Evolutionary conservation across 2,797 vertebrate genomes (phyloP).

Genomic region (Sebastolobus alascanus): DNA sequence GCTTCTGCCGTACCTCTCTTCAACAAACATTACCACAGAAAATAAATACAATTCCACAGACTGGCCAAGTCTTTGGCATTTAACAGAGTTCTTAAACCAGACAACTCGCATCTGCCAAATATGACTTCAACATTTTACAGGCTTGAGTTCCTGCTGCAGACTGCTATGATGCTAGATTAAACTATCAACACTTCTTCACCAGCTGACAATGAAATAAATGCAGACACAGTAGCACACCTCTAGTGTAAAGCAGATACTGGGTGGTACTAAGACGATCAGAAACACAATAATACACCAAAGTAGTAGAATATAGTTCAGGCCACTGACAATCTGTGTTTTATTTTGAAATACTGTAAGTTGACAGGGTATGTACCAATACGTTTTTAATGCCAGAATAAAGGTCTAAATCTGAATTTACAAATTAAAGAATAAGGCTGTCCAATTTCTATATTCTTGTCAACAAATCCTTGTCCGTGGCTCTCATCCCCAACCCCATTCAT

Average conservation of each 20-base stretch:
- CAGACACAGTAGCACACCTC: neutral
- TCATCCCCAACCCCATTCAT: neutral
- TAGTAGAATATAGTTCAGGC: neutral
- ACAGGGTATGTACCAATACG: neutral
- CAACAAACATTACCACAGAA: constrained; percentile 34
- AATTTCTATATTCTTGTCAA: neutral
- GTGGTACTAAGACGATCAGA: neutral
- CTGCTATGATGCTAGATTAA: constrained; percentile 1
- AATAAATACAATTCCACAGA: constrained; percentile 29
- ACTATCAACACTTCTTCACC: constrained; percentile 24
- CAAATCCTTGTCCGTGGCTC: neutral
- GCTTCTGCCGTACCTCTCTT: constrained; percentile 9
- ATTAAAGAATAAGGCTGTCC: neutral
- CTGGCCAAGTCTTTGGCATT: constrained; percentile 15
- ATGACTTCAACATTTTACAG: constrained; percentile 66
- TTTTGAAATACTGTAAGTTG: neutral
- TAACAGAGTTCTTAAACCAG: constrained; percentile 18
- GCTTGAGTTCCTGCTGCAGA: constrained; percentile 24
- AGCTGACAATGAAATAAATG: constrained; percentile 18
- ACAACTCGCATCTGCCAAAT: constrained; percentile 41
- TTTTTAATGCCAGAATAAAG: neutral
- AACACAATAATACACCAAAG: neutral
- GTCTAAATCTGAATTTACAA: neutral
- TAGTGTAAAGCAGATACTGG: constrained; percentile 11
- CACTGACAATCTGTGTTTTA: neutral